Conservation (phyloP, 2,113 vertebrate genomes). For the Rutilus rutilus region DNA sequence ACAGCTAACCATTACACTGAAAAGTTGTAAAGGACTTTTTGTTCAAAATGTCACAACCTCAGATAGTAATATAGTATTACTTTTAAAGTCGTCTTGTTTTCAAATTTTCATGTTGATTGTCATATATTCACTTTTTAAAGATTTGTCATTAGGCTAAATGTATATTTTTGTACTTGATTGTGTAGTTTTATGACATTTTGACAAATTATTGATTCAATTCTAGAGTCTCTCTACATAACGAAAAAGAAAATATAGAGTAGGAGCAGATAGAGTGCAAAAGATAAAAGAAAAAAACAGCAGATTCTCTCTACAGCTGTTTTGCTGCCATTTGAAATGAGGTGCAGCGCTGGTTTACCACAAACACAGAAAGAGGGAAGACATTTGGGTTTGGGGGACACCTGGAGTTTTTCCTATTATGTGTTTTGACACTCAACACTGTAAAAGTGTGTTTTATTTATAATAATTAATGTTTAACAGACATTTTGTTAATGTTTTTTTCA, state of each 20-base stretch:
- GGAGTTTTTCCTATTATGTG: constrained; percentile 70
- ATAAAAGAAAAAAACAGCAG: constrained; percentile 46
- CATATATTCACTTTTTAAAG: constrained; percentile 54
- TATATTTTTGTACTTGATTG: constrained; percentile 51
- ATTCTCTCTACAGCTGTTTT: constrained; percentile 73
- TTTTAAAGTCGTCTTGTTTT: background rate
- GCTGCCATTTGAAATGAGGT: constrained; percentile 74
- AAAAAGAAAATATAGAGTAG: constrained; percentile 49
- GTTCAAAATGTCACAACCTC: background rate
- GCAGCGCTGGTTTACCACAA: constrained; percentile 77
- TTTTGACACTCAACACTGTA: constrained; percentile 30
- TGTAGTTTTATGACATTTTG: constrained; percentile 52
- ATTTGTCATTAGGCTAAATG: constrained; percentile 53
- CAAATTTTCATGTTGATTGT: background rate
- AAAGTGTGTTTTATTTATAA: constrained; percentile 23
- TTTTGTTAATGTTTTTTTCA: background rate
- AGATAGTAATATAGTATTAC: background rate
- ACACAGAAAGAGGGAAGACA: constrained; percentile 64
- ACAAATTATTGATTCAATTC: constrained; percentile 29
- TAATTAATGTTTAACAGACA: background rate
- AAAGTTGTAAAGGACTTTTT: background rate
- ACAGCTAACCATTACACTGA: constrained; percentile 1
- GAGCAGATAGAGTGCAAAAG: background rate
- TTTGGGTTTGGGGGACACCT: constrained; percentile 75
- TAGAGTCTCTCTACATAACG: background rate